These are phyloP conservation scores for Hypsibius dujardini DNA, from an alignment of 1,140 invertebrate species.

Conservation along the genomic window DNA sequence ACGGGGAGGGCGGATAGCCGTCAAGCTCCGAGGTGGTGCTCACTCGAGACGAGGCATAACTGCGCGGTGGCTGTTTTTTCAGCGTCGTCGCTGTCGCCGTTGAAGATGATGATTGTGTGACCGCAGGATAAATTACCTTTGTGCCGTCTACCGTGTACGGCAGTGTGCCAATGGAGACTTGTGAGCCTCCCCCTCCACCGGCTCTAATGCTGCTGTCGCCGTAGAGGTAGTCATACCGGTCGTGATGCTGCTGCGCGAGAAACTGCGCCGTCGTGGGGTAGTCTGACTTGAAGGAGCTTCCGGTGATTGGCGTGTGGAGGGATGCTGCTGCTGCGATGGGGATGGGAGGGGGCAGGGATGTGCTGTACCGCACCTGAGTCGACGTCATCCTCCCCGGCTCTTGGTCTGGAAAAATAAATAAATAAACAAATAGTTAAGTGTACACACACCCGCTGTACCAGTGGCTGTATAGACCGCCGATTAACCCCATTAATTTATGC, in stretches of 20 bases:
- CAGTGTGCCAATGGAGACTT: background rate
- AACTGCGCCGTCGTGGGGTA: conserved; percentile 4
- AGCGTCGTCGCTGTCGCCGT: background rate
- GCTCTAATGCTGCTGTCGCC: background rate
- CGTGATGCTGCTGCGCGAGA: background rate
- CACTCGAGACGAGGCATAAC: background rate
- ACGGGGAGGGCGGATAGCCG: background rate
- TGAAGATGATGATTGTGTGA: background rate
- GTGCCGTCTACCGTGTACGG: background rate
- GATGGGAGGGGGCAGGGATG: too few relatives aligned
- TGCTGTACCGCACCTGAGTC: too few relatives aligned
- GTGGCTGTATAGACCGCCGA: too few relatives aligned
- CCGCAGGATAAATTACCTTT: background rate
- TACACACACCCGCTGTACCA: too few relatives aligned
- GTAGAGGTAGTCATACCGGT: background rate
- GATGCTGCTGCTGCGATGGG: background rate
- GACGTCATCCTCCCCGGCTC: too few relatives aligned
- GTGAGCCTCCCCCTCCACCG: background rate
- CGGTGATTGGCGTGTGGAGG: background rate
- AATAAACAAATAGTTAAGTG: too few relatives aligned
- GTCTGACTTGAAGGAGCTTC: background rate
- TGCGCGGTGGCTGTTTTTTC: background rate
- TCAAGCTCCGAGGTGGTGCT: conserved; percentile 1
- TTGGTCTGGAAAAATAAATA: too few relatives aligned
- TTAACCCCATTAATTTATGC: too few relatives aligned